These are phyloP conservation scores for Aphidius gifuensis DNA, from an alignment of 1,140 invertebrate genomes.

Conservation along the genomic window DNA sequence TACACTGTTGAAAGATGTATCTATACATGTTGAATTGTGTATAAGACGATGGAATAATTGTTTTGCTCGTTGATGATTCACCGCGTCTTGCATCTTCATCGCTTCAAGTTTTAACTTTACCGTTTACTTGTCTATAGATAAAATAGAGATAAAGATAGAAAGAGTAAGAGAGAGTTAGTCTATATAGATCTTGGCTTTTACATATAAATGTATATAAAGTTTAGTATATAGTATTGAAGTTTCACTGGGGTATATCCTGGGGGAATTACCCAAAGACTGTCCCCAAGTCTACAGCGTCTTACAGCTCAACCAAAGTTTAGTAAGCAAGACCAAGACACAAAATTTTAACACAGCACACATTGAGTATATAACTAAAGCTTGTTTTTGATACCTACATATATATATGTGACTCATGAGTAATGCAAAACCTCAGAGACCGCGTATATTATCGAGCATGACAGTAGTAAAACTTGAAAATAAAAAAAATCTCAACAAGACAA, in stretches of 20 bases:
- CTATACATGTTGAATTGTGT: constrained; percentile 1
- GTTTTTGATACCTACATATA: not conserved
- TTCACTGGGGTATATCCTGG: constrained; percentile 18
- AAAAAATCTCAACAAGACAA: constrained; percentile 1
- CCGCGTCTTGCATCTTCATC: constrained; percentile 16
- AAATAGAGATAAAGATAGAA: too few relatives aligned
- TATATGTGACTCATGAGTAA: constrained; percentile 21
- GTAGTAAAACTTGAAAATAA: constrained; percentile 4
- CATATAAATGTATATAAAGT: not conserved
- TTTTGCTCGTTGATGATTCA: constrained; percentile 6
- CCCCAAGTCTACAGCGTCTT: constrained; percentile 15
- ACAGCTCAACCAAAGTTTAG: constrained; percentile 4
- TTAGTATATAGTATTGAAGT: constrained; percentile 11
- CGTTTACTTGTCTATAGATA: not conserved
- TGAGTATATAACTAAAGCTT: not conserved
- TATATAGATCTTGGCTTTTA: too few relatives aligned
- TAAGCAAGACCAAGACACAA: too few relatives aligned
- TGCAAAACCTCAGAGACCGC: constrained; percentile 14
- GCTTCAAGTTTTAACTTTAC: constrained; percentile 17
- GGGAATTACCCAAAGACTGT: constrained; percentile 24
- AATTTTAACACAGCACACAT: too few relatives aligned
- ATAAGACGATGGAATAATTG: constrained; percentile 16
- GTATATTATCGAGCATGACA: constrained; percentile 16
- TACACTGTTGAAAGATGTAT: too few relatives aligned
- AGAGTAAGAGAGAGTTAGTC: too few relatives aligned